A percentile compares a stretch with the other conserved stretches of the same genome.
Evolutionary conservation across 2,113 vertebrate species (phyloP).

Genomic region (Eulemur rufifrons): DNA sequence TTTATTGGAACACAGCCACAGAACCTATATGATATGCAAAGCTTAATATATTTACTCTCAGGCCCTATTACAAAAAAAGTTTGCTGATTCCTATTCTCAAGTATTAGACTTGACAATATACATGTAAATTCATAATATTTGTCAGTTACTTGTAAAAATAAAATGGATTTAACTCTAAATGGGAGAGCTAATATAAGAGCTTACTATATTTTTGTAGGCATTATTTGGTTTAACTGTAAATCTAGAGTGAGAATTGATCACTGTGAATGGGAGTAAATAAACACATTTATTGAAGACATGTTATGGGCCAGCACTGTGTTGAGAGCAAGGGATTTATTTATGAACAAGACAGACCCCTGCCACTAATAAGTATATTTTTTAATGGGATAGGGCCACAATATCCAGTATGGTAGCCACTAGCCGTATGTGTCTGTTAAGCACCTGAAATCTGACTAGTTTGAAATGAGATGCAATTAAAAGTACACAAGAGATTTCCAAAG

Average conservation of each 20-base stretch:
- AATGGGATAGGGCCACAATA: background rate
- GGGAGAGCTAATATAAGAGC: background rate
- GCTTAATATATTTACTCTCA: background rate
- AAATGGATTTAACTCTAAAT: slow-evolving; percentile 24
- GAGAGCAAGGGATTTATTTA: background rate
- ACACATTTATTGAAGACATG: background rate
- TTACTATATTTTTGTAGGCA: background rate
- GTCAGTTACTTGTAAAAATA: background rate
- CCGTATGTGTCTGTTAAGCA: background rate
- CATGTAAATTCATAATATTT: background rate
- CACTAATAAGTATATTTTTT: background rate
- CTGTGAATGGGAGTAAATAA: background rate
- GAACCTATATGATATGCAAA: background rate
- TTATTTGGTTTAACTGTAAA: background rate
- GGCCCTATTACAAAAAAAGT: background rate
- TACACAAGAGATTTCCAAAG: background rate
- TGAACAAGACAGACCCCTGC: background rate
- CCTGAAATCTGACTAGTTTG: background rate
- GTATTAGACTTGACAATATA: background rate
- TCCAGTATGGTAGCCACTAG: too few species aligned
- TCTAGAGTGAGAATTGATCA: background rate
- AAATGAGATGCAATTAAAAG: background rate
- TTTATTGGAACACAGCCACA: background rate
- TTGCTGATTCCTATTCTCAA: background rate
- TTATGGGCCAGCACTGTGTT: background rate